phyloP scores from a whole-genome alignment of 1,140 invertebrate species.

The Heliconius eleuchia region DNA sequence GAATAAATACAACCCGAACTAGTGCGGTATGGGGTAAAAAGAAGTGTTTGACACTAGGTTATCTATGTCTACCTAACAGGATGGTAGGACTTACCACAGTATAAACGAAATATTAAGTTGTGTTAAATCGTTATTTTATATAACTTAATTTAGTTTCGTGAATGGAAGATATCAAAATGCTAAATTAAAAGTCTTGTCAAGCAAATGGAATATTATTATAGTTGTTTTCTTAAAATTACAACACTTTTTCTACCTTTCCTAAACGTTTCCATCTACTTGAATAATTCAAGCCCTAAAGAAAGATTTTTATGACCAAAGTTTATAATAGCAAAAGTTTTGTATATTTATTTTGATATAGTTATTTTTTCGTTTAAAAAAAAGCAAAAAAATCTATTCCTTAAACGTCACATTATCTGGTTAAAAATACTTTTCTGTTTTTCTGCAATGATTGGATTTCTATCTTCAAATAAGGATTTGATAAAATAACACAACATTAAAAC shows the following conservation, averaged over 20 bases:
- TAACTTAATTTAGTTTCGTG: too few species aligned
- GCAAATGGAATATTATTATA: neutral
- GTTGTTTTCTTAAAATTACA: neutral
- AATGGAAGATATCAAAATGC: neutral
- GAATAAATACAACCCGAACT: too few species aligned
- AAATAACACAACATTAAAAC: constrained; percentile 51
- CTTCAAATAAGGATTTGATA: constrained; percentile 18
- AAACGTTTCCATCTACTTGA: neutral
- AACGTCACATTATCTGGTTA: too few species aligned
- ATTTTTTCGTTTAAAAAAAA: neutral
- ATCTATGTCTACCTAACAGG: too few species aligned
- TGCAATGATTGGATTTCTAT: neutral
- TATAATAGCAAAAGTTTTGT: neutral
- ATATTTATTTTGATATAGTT: neutral
- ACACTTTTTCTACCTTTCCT: neutral
- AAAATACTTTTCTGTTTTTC: neutral
- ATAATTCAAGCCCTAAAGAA: neutral
- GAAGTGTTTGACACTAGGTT: too few species aligned
- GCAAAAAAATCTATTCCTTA: too few species aligned
- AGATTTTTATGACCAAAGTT: neutral
- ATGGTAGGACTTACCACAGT: too few species aligned
- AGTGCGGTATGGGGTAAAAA: too few species aligned
- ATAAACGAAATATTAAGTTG: too few species aligned
- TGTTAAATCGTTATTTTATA: too few species aligned
- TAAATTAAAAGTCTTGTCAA: neutral